A percentile compares a stretch with the other conserved stretches of the same genome.
phyloP scores from a whole-genome alignment of 2,888 invertebrate species.

The Chironomus riparius region DNA sequence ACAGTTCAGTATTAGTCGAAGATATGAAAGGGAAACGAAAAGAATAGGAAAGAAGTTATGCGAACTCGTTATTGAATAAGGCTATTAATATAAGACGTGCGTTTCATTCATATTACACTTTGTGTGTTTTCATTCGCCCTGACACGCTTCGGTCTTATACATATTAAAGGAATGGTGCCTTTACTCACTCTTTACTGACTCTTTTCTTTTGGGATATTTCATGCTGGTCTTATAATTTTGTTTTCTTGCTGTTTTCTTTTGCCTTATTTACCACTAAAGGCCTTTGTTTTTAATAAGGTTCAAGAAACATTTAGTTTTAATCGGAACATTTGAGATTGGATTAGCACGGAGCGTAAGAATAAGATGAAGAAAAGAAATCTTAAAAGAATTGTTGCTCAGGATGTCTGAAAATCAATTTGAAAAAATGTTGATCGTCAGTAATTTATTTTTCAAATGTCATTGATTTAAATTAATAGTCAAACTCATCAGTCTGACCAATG shows the following conservation, averaged over 20 bases:
- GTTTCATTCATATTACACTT: slow-evolving; percentile 14
- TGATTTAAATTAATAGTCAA: too few species aligned
- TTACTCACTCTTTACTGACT: too few species aligned
- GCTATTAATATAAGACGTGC: slow-evolving; percentile 22
- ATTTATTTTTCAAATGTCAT: too few species aligned
- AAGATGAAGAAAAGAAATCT: too few species aligned
- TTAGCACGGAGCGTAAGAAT: too few species aligned
- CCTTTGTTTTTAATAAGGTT: background rate
- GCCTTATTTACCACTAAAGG: background rate
- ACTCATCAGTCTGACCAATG: too few species aligned
- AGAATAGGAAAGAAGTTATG: background rate
- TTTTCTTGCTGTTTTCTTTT: background rate
- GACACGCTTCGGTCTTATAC: background rate
- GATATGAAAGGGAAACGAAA: background rate
- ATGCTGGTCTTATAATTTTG: background rate
- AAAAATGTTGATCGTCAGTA: too few species aligned
- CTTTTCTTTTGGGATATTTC: background rate
- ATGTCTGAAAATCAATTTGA: too few species aligned
- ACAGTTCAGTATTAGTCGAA: background rate
- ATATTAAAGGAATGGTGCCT: background rate
- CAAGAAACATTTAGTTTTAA: background rate
- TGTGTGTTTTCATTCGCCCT: background rate
- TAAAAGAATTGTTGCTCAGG: too few species aligned
- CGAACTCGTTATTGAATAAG: slow-evolving; percentile 21
- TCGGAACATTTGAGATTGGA: background rate